Evolutionary conservation across 2,888 invertebrate species (phyloP), one percentile per base, ranked within the genome.

Genomic region (Tetheella fluctuosa): DNA sequence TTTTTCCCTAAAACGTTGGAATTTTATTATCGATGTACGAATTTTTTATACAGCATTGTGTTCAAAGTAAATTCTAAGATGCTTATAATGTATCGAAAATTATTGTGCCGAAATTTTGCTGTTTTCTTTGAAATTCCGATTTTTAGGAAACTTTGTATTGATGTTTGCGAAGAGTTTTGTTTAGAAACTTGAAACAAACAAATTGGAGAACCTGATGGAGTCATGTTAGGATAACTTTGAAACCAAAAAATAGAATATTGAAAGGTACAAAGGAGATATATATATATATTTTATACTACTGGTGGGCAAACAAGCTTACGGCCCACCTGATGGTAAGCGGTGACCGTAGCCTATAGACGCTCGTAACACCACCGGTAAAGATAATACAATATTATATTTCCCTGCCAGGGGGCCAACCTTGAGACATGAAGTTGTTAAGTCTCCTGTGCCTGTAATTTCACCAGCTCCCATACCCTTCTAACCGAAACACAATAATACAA

Each of bases 41-140:
- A 74, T 62, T 62, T n/a, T 74, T 65, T 69, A 62, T 63, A 53
- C 64, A 60, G 69, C 64, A 74, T 67, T 62, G 62, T 37, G 62
- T 67, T 61, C 64, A 67, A 67, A 70, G 58, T 12, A 54, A 68
- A 66, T 63, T 67, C 62, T 67, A 64, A 74, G 74, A 68, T 67
- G 59, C 67, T 72, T 72, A 68, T 63, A 69, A 73, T 57, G 65
- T 76, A 74, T 75, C 61, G 69, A 42, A 65, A 69, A 68, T 72
- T 76, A 71, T 66, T 73, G 68, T 70, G 68, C 42, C 42, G 37
- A 65, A 62, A 68, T 67, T 67, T 58, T 63, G 68, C 65, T 56
- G 57, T 65, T 73, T 71, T 63, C 68, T 70, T 70, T 48, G 48
- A 20, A 48, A 48, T 48, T 48, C 7, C 20, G 17, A n/a, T 48